Percentiles rank a stretch among this genome's conserved stretches.
These are phyloP conservation scores for Spodoptera picta DNA, from an alignment of 2,888 invertebrate genomes.

Conservation along the genomic window DNA sequence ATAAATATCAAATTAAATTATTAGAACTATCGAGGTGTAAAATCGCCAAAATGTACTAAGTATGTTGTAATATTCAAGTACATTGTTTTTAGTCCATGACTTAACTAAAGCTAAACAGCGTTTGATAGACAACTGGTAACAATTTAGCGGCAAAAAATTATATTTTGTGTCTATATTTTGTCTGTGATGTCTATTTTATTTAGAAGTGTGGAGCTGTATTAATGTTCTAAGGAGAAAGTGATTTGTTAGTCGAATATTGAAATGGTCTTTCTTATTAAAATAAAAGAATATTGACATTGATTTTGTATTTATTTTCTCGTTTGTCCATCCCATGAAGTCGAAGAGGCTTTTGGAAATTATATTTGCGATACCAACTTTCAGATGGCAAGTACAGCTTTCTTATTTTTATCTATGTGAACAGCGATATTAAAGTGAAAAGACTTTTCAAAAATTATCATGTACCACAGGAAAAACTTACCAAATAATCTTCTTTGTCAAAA, in stretches of 20 bases:
- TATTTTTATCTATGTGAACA: too few relatives aligned
- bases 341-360: too few relatives aligned
- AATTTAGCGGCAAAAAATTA: slow-evolving; percentile 71
- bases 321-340: too few relatives aligned
- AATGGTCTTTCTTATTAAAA: slow-evolving; percentile 78
- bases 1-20: too few relatives aligned
- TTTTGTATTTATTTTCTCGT: slow-evolving; percentile 44
- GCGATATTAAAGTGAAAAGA: too few relatives aligned
- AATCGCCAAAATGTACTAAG: slow-evolving; percentile 10
- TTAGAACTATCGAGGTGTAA: too few relatives aligned
- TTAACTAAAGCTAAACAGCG: slow-evolving; percentile 53
- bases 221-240: slow-evolving; percentile 67
- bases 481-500: too few relatives aligned
- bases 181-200: slow-evolving; percentile 87
- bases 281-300: slow-evolving; percentile 74
- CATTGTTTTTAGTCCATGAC: slow-evolving; percentile 3
- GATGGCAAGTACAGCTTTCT: too few relatives aligned
- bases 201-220: slow-evolving; percentile 75
- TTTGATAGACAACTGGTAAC: slow-evolving; percentile 60
- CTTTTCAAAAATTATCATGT: too few relatives aligned
- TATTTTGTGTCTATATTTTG: slow-evolving; percentile 85
- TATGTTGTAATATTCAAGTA: slow-evolving; percentile 1
- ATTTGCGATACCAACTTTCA: too few relatives aligned
- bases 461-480: too few relatives aligned
- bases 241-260: slow-evolving; percentile 77